A percentile compares a stretch with the other conserved stretches of the same genome.
Evolutionary conservation across 2,888 invertebrate species (phyloP).

Genomic region (Pollenia angustigena): DNA sequence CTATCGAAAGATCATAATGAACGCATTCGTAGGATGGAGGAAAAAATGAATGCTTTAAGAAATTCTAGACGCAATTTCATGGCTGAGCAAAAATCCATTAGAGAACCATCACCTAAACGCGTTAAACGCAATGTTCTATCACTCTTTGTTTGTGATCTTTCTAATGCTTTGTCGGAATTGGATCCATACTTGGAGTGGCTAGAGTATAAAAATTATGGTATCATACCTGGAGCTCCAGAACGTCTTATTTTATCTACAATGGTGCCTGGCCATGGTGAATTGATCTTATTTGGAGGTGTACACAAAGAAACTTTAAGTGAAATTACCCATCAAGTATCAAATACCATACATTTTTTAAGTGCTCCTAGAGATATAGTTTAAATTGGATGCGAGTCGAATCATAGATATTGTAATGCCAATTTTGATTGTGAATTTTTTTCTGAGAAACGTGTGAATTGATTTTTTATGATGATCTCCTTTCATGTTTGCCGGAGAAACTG

Average conservation of each 20-base stretch:
- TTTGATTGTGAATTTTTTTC: conserved; percentile 14
- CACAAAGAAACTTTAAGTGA: conserved; percentile 89
- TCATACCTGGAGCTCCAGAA: conserved; percentile 90
- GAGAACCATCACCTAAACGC: conserved; percentile 86
- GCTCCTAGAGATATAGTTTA: conserved; percentile 89
- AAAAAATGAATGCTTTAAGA: conserved; percentile 85
- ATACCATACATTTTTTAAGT: conserved; percentile 90
- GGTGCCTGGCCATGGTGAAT: conserved; percentile 94
- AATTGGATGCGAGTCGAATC: background rate
- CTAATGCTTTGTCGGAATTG: conserved; percentile 87
- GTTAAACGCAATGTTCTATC: conserved; percentile 89
- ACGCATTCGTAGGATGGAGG: conserved; percentile 88
- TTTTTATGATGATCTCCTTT: conserved; percentile 51
- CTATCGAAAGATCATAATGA: conserved; percentile 87
- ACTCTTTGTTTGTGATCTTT: conserved; percentile 94
- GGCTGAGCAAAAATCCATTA: conserved; percentile 77
- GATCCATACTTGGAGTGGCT: conserved; percentile 84
- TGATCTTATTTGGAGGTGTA: conserved; percentile 98
- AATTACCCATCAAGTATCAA: conserved; percentile 89
- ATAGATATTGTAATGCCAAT: background rate
- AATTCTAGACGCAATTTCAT: conserved; percentile 81
- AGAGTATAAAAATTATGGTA: conserved; percentile 86
- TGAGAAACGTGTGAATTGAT: conserved; percentile 24
- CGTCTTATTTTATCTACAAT: conserved; percentile 95
- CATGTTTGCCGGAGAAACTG: conserved; percentile 40